Percentiles rank a stretch among this genome's conserved stretches.
phyloP scores from a whole-genome alignment of 1,140 invertebrate genomes.

The Tetramorium parvispinum region DNA sequence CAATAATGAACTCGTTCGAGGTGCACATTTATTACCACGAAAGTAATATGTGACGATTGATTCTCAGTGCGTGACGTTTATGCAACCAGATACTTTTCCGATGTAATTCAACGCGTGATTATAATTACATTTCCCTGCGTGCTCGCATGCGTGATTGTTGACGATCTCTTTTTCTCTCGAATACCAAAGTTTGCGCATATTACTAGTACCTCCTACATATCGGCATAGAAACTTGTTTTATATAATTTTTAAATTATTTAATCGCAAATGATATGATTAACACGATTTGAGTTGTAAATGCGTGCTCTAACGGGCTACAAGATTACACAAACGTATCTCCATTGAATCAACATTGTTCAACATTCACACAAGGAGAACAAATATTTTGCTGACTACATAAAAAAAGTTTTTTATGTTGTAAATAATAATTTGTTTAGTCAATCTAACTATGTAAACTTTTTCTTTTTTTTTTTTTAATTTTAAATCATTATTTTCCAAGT shows the following conservation, averaged over 20 bases:
- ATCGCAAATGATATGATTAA: conserved; percentile 55
- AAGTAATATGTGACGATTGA: neutral
- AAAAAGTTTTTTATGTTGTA: neutral
- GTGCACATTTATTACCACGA: neutral
- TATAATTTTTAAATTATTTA: conserved; percentile 74
- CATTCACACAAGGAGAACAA: neutral
- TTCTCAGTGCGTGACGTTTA: neutral
- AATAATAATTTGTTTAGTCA: neutral
- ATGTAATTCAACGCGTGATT: neutral
- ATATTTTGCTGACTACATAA: conserved; percentile 10
- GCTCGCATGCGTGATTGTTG: conserved; percentile 21
- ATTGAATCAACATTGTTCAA: neutral
- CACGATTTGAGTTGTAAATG: conserved; percentile 15
- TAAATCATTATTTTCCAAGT: neutral
- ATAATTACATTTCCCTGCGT: neutral
- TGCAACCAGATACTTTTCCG: neutral
- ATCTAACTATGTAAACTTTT: neutral
- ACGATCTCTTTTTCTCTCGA: conserved; percentile 47
- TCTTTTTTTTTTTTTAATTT: neutral
- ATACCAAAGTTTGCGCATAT: conserved; percentile 75
- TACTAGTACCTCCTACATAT: conserved; percentile 77
- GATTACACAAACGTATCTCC: neutral
- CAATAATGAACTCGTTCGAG: neutral
- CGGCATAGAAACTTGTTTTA: conserved; percentile 60
- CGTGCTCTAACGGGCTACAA: conserved; percentile 7